phyloP scores from a whole-genome alignment of 2,113 vertebrate species.

The Mastomys coucha region DNA sequence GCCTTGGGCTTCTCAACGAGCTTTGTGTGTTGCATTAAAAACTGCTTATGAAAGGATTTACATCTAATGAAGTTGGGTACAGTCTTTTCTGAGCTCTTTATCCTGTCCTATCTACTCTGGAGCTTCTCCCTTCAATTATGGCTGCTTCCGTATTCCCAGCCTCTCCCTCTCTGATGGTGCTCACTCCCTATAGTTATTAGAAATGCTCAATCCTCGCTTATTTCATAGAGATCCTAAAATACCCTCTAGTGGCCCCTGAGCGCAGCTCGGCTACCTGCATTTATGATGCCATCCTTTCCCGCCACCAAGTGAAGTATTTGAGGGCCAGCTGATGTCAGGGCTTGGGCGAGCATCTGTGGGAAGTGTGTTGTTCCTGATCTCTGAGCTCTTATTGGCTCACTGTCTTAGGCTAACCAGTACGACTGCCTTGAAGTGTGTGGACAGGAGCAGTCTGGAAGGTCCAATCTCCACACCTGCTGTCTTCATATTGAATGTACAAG shows the following conservation, averaged over 20 bases:
- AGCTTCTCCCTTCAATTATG: constrained; percentile 66
- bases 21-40: constrained; percentile 78
- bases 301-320: background rate
- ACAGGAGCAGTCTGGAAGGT: constrained; percentile 21
- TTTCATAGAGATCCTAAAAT: constrained; percentile 20
- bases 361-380: constrained; percentile 1
- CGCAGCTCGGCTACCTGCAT: background rate
- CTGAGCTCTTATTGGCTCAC: background rate
- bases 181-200: constrained; percentile 43
- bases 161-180: constrained; percentile 40
- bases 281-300: background rate
- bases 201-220: constrained; percentile 29
- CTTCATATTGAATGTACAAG: background rate
- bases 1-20: constrained; percentile 66
- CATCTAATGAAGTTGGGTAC: constrained; percentile 77
- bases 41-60: constrained; percentile 80
- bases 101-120: constrained; percentile 69
- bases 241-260: background rate
- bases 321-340: background rate
- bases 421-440: background rate
- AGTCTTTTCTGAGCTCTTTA: constrained; percentile 76
- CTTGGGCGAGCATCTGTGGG: background rate
- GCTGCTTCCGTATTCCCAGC: constrained; percentile 49
- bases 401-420: background rate
- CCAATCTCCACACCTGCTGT: background rate